Base-by-base conservation (phyloP, 2,113 vertebrate species). In the Pachycephala philippinensis region DNA sequence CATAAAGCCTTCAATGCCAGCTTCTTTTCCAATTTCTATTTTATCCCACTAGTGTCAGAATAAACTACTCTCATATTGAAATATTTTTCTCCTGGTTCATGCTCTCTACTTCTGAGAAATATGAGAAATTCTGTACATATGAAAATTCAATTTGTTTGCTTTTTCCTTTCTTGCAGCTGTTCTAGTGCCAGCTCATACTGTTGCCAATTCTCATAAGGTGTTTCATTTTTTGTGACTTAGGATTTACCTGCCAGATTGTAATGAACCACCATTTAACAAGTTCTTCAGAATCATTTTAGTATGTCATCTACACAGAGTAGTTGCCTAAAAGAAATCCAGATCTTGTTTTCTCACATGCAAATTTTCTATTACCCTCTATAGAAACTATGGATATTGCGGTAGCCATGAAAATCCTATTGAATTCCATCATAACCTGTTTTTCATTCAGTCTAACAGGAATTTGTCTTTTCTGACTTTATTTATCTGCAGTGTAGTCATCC, bases 271-370 rank as follows among this genome's bases (percentile, higher is more conserved):
- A 1, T 57, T 74, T 74, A 72, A 35, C 26, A 20, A 69, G 53
- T 8, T 61, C 33, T 35, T 79, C 40, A 40, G 15, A 31, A 35
- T 40, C 30, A 47, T n/a, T 39, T 71, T 77, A 44, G 17, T 37
- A 47, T 33, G 10, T 70, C 8, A 45, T 69, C 54, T 74, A 65
- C 9, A 50, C 12, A 60, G 8, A 63, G 4, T 19, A 65, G 20
- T 10, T 42, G 22, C 14, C n/a, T 70, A 39, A 66, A 89, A 84
- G 45, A 78, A 87, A 70, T 40, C 2, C 24, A 70, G n/a, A 42
- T 21, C 7, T 66, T 74, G 6, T 50, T 81, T 78, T 37, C 49
- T 28, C 31, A n/a, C 10, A 3, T 22, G 1, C 0, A 0, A 28
- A 17, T 69, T 87, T 85, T 74, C 42, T 39, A 23, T 44, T 84